Conservation (phyloP, 2,888 invertebrate genomes). For the Drymonia ruficornis region DNA sequence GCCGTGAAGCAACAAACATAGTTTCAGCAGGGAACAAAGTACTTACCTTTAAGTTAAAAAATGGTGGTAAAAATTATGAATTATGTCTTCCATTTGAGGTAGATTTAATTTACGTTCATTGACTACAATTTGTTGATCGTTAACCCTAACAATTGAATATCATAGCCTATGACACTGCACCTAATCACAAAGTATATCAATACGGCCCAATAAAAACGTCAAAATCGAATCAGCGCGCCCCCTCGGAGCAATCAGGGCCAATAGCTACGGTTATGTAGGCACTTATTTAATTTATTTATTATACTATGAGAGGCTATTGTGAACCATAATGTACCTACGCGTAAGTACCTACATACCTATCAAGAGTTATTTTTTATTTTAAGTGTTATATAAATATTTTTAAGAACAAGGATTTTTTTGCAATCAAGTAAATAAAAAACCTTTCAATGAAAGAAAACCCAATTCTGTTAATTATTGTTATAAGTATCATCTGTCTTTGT, state of each 20-base stretch:
- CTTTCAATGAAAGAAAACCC: no score
- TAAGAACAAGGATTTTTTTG: no score
- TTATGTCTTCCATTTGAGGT: no score
- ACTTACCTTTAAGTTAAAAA: no score
- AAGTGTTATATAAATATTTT: no score
- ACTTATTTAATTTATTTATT: conserved; percentile 6
- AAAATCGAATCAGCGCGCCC: conserved; percentile 73
- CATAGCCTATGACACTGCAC: conserved; percentile 54
- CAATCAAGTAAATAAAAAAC: no score
- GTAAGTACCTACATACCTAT: no score
- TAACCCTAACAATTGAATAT: conserved; percentile 61
- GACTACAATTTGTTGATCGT: conserved; percentile 15
- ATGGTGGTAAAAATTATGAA: no score
- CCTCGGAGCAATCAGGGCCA: conserved; percentile 64
- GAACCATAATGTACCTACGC: neutral
- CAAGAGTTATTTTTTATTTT: no score
- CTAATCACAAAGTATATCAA: conserved; percentile 75
- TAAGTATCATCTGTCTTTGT: neutral
- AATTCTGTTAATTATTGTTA: no score
- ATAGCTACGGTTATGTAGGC: conserved; percentile 46
- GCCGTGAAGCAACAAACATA: no score
- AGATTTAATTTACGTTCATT: neutral
- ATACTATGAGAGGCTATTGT: neutral
- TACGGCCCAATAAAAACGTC: conserved; percentile 78
- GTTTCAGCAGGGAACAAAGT: no score